phyloP scores from a whole-genome alignment of 2,113 vertebrate species.

The Piprites chloris region DNA sequence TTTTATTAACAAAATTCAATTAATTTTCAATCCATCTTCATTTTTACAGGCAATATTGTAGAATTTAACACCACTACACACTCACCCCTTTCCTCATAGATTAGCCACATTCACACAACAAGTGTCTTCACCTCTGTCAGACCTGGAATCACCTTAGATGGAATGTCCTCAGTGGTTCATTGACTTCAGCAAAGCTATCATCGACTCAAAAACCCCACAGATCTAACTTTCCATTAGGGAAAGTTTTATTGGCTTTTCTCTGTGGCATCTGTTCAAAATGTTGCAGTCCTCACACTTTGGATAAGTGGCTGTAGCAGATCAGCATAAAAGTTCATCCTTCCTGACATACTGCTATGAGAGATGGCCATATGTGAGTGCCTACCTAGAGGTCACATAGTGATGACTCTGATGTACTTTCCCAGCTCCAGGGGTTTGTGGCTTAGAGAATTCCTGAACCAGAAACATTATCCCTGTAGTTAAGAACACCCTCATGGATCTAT shows the following conservation, averaged over 20 bases:
- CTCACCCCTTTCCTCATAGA: background rate
- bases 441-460: background rate
- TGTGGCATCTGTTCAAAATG: background rate
- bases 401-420: too few species aligned
- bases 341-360: background rate
- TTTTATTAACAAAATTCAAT: slow-evolving; percentile 62
- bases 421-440: background rate
- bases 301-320: background rate
- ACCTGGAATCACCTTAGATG: background rate
- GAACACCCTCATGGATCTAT: background rate
- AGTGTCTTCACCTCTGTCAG: background rate
- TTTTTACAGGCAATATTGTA: background rate
- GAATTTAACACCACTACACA: background rate
- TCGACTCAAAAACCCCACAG: background rate
- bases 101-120: background rate
- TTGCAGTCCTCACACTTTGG: background rate
- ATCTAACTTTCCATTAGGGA: background rate
- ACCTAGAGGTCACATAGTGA: background rate
- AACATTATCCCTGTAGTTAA: background rate
- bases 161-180: background rate
- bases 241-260: background rate
- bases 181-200: background rate
- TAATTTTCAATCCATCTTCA: slow-evolving; percentile 30
- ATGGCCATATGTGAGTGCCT: background rate
- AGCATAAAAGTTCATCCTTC: background rate